Conservation (phyloP, 2,888 invertebrate genomes). For the Chloromyia formosa region DNA sequence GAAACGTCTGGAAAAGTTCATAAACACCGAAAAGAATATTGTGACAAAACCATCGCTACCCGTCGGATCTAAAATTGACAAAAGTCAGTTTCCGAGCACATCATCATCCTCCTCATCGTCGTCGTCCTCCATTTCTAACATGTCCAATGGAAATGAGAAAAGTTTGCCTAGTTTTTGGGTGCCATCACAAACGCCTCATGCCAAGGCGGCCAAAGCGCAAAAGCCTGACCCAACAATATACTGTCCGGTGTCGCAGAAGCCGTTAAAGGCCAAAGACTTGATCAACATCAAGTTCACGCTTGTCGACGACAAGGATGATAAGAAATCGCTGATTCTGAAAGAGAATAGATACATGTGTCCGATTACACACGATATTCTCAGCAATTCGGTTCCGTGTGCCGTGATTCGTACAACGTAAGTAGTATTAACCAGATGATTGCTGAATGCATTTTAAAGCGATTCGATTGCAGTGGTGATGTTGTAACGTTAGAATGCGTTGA, state of each 20-base stretch:
- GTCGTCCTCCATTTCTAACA: conserved; percentile 76
- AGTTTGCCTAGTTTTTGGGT: conserved; percentile 96
- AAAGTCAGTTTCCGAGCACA: conserved; percentile 47
- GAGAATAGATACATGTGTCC: conserved; percentile 97
- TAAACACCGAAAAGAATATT: conserved; percentile 84
- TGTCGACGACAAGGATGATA: conserved; percentile 87
- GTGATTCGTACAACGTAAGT: conserved; percentile 87
- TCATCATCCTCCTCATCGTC: conserved; percentile 53
- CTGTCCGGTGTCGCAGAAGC: conserved; percentile 86
- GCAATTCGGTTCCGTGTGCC: conserved; percentile 94
- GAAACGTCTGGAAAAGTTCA: conserved; percentile 79
- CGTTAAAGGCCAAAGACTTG: conserved; percentile 90
- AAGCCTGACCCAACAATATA: conserved; percentile 75
- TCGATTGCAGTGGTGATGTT: conserved; percentile 84
- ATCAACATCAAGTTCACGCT: conserved; percentile 92
- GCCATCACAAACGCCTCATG: conserved; percentile 90
- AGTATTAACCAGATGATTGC: background rate
- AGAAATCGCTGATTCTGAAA: conserved; percentile 85
- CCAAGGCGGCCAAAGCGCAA: conserved; percentile 73
- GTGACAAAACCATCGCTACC: conserved; percentile 61
- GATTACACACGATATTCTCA: conserved; percentile 93
- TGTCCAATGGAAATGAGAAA: conserved; percentile 80
- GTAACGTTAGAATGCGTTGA: conserved; percentile 97
- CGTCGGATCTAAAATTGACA: conserved; percentile 44
- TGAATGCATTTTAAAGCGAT: too few relatives aligned